Evolutionary conservation across 2,797 vertebrate genomes (phyloP).

Genomic region (Loriculus beryllinus): DNA sequence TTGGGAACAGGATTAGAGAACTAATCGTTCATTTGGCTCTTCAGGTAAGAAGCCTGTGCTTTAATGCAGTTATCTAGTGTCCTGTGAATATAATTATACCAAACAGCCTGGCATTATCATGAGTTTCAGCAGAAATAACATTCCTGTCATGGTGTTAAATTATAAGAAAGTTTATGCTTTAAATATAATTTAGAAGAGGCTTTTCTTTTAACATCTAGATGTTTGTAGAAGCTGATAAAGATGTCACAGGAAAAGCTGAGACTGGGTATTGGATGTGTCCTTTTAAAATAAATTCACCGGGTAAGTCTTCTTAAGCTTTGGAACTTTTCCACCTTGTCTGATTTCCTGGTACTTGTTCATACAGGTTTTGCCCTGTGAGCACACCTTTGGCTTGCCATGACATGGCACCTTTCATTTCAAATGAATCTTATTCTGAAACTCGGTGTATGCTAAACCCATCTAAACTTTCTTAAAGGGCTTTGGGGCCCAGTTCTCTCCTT

Average conservation of each 20-base stretch:
- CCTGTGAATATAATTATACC: neutral
- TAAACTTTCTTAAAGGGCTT: neutral
- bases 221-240: neutral
- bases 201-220: neutral
- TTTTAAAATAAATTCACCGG: conserved; percentile 18
- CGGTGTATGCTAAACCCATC: neutral
- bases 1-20: neutral
- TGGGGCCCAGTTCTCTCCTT: neutral
- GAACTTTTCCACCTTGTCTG: neutral
- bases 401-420: conserved; percentile 17
- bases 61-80: neutral
- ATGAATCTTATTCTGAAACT: neutral
- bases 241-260: neutral
- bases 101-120: neutral
- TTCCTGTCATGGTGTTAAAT: neutral
- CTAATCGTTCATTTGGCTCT: neutral
- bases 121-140: neutral
- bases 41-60: neutral
- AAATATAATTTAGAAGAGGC: neutral
- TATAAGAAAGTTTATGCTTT: neutral
- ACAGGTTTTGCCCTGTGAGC: conserved; percentile 31
- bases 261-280: neutral
- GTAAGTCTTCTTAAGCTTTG: conserved; percentile 12
- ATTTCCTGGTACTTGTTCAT: conserved; percentile 48
- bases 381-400: conserved; percentile 27